Conservation (phyloP, 2,888 invertebrate species). For the Biston stratarius region DNA sequence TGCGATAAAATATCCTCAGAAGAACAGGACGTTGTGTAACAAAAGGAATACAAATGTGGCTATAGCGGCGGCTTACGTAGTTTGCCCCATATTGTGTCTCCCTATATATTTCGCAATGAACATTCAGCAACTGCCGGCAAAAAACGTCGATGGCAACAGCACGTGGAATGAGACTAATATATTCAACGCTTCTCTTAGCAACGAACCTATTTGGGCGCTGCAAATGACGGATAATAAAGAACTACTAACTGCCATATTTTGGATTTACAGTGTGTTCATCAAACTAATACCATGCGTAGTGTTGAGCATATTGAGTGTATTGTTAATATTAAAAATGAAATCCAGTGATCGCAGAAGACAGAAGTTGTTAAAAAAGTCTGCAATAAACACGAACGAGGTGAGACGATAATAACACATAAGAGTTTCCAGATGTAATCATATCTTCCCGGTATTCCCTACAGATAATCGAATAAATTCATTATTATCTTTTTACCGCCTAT, state of each 20-base stretch:
- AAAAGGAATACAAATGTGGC: slow-evolving; percentile 91
- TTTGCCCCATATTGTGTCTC: slow-evolving; percentile 93
- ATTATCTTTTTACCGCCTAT: slow-evolving; percentile 8
- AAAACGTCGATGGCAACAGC: slow-evolving; percentile 52
- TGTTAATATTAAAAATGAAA: slow-evolving; percentile 91
- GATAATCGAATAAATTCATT: slow-evolving; percentile 9
- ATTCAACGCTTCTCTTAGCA: slow-evolving; percentile 54
- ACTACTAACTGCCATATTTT: slow-evolving; percentile 91
- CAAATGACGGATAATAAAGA: slow-evolving; percentile 88
- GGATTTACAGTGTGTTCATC: slow-evolving; percentile 96
- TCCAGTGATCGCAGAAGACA: slow-evolving; percentile 93
- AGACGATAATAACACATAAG: slow-evolving; percentile 9
- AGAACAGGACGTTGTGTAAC: slow-evolving; percentile 93
- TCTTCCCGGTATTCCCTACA: not conserved
- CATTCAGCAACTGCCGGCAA: slow-evolving; percentile 81
- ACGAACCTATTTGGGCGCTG: slow-evolving; percentile 88
- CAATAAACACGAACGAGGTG: slow-evolving; percentile 76
- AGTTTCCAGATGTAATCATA: not conserved
- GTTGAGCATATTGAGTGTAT: slow-evolving; percentile 92
- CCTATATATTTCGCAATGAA: slow-evolving; percentile 93
- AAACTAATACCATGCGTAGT: slow-evolving; percentile 96
- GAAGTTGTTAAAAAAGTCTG: slow-evolving; percentile 86
- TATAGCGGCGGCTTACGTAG: slow-evolving; percentile 91
- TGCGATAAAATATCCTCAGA: slow-evolving; percentile 94
- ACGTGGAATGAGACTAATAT: slow-evolving; percentile 59